These are phyloP conservation scores for Forpus xanthops DNA, from an alignment of 2,797 vertebrate genomes.

Conservation along the genomic window DNA sequence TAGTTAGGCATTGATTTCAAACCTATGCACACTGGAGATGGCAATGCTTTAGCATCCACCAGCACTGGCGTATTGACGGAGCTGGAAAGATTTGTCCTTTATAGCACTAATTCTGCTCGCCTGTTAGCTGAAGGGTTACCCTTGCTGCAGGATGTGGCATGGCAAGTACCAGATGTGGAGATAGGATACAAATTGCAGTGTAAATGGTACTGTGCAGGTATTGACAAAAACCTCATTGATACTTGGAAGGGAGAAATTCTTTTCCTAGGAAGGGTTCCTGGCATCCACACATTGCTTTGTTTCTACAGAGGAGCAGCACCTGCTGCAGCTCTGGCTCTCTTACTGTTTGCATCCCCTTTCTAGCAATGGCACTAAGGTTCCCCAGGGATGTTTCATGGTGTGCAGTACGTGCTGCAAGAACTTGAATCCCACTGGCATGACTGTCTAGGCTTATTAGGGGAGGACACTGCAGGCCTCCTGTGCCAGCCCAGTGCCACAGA, in stretches of 20 bases:
- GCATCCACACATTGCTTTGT: background rate
- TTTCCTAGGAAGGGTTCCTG: background rate
- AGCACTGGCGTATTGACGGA: background rate
- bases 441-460: background rate
- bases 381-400: rapidly evolving
- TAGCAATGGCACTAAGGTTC: rapidly evolving
- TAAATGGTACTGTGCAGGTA: background rate
- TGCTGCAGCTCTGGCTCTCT: background rate
- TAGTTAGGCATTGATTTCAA: rapidly evolving
- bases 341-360: rapidly evolving
- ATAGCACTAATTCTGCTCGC: background rate
- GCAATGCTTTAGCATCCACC: background rate
- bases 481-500: background rate
- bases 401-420: rapidly evolving
- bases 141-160: background rate
- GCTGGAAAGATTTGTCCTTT: background rate
- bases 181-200: background rate
- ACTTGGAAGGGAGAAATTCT: rapidly evolving
- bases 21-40: background rate
- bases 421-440: rapidly evolving
- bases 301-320: background rate
- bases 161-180: background rate
- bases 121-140: background rate
- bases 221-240: background rate
- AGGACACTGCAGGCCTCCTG: background rate